Evolutionary conservation across 1,140 invertebrate species (phyloP).

Genomic region (Pemphigus obesinymphae): DNA sequence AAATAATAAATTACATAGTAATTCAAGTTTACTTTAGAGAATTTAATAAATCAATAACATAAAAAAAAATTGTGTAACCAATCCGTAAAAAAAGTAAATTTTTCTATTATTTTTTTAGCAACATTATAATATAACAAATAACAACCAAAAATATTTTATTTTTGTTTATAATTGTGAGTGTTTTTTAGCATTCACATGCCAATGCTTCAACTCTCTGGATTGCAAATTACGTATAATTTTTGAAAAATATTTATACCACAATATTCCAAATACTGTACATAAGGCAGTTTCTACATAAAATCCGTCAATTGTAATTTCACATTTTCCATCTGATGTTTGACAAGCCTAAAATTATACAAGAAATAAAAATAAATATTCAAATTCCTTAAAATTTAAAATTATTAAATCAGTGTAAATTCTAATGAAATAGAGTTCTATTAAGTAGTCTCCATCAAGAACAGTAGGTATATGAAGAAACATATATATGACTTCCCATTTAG

Average conservation of each 20-base stretch:
- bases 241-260: slow-evolving; percentile 59
- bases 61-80: not conserved
- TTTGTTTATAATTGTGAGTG: not conserved
- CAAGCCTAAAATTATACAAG: not conserved
- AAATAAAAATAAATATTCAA: too few species aligned
- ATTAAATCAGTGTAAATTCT: too few species aligned
- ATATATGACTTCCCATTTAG: too few species aligned
- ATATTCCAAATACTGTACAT: slow-evolving; percentile 75
- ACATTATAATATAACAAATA: slow-evolving; percentile 7
- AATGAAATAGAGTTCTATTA: too few species aligned
- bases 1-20: too few species aligned
- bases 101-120: not conserved
- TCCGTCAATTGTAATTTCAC: slow-evolving; percentile 73
- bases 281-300: slow-evolving; percentile 85
- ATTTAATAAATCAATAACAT: too few species aligned
- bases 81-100: not conserved
- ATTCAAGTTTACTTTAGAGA: too few species aligned
- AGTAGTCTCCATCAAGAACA: too few species aligned
- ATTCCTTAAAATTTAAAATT: too few species aligned
- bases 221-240: slow-evolving; percentile 9
- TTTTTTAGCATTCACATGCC: slow-evolving; percentile 36
- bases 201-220: slow-evolving; percentile 22
- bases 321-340: slow-evolving; percentile 50
- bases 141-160: not conserved
- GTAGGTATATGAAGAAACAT: too few species aligned